phyloP scores from a whole-genome alignment of 2,113 vertebrate genomes.

The Caranx ignobilis region DNA sequence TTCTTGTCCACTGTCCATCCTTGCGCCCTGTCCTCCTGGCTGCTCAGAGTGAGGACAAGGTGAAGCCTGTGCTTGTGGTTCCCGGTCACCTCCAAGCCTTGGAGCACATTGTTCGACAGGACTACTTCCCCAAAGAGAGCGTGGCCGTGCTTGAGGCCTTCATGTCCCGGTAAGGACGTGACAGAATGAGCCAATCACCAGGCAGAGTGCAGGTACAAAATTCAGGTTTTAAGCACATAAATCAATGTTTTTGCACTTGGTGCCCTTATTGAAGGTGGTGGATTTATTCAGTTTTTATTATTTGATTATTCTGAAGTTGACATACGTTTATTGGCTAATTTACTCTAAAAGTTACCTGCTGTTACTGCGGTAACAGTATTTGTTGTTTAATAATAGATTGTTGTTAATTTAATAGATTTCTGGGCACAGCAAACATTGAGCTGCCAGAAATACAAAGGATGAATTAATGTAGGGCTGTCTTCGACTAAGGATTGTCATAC shows the following conservation, averaged over 20 bases:
- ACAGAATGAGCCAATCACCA: slow-evolving; percentile 70
- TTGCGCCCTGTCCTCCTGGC: not conserved
- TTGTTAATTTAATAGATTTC: no score
- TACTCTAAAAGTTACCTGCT: not conserved
- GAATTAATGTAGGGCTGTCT: no score
- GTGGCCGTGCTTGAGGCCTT: slow-evolving; percentile 90
- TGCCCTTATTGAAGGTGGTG: not conserved
- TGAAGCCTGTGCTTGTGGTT: slow-evolving; percentile 90
- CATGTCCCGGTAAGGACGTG: slow-evolving; percentile 91
- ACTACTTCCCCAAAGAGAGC: slow-evolving; percentile 93
- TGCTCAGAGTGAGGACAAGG: slow-evolving; percentile 93
- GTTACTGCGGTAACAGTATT: no score
- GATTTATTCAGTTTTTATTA: not conserved
- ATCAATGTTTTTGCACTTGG: slow-evolving; percentile 23
- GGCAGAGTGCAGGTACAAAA: slow-evolving; percentile 68
- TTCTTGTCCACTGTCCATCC: not conserved
- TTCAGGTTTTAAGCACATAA: slow-evolving; percentile 14
- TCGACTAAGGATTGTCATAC: no score
- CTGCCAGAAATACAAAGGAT: no score
- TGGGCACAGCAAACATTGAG: no score
- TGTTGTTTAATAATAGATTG: no score
- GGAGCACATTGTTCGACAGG: slow-evolving; percentile 93
- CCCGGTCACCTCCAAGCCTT: slow-evolving; percentile 91
- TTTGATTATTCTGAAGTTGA: not conserved
- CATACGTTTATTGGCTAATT: not conserved